Evolutionary conservation across 2,888 invertebrate genomes (phyloP).

Genomic region (Synanthedon formicaeformis): DNA sequence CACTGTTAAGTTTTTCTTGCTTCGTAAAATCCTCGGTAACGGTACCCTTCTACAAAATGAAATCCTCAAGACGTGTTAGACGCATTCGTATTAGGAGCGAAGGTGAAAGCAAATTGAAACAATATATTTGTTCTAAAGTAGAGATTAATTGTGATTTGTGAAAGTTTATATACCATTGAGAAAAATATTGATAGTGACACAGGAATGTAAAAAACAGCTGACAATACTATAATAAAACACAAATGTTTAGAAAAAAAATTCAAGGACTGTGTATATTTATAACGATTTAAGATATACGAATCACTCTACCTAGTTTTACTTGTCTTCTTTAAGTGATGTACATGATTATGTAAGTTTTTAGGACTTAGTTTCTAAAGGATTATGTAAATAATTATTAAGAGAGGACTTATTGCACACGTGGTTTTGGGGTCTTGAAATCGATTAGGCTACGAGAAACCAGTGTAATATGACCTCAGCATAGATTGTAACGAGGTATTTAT

Average conservation of each 20-base stretch:
- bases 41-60: not conserved
- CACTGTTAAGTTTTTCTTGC: constrained; percentile 2
- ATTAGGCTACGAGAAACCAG: constrained; percentile 9
- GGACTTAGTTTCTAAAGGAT: constrained; percentile 25
- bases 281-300: constrained; percentile 58
- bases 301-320: constrained; percentile 54
- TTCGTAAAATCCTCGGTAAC: not conserved
- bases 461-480: constrained; percentile 13
- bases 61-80: not conserved
- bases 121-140: constrained; percentile 2
- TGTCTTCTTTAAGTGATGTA: constrained; percentile 44
- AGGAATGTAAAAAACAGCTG: constrained; percentile 60
- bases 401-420: constrained; percentile 12
- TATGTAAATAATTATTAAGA: constrained; percentile 40
- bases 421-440: constrained; percentile 1
- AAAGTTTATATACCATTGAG: constrained; percentile 11
- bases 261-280: constrained; percentile 35
- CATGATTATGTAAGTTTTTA: constrained; percentile 46
- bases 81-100: not conserved
- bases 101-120: not conserved
- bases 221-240: constrained; percentile 65
- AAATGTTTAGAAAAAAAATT: constrained; percentile 37
- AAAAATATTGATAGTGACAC: constrained; percentile 37
- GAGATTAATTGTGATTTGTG: not conserved
- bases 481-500: constrained; percentile 1